These are phyloP conservation scores for Ischnura elegans DNA, from an alignment of 2,888 invertebrate genomes.

Conservation along the genomic window DNA sequence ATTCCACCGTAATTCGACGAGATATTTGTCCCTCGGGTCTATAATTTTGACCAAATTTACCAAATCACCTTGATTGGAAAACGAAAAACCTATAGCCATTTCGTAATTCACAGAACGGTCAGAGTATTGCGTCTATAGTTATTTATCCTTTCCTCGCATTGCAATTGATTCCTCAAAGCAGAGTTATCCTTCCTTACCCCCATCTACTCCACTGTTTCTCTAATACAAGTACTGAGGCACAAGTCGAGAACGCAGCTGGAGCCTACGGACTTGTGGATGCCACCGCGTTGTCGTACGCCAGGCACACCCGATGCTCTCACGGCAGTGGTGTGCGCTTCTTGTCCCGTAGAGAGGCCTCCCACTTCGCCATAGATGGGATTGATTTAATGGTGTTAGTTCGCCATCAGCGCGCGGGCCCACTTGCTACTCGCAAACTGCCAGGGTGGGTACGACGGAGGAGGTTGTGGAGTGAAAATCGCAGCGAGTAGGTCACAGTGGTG, in stretches of 20 bases:
- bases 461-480: background rate
- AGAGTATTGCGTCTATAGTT: no score
- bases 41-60: no score
- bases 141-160: no score
- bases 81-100: no score
- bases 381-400: constrained; percentile 21
- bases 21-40: no score
- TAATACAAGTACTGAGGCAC: no score
- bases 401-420: background rate
- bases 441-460: background rate
- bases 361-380: background rate
- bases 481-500: background rate
- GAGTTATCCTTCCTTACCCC: no score
- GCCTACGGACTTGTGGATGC: background rate
- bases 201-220: no score
- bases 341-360: background rate
- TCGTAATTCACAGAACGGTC: no score
- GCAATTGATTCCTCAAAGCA: no score
- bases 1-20: no score
- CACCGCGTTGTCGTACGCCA: background rate
- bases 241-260: background rate
- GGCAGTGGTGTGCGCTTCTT: background rate
- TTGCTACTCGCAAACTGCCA: background rate
- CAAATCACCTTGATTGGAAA: no score
- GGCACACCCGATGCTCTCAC: background rate